Percentiles rank a stretch among this genome's conserved stretches.
phyloP scores from a whole-genome alignment of 1,140 invertebrate genomes.

The Aphis craccivora region DNA sequence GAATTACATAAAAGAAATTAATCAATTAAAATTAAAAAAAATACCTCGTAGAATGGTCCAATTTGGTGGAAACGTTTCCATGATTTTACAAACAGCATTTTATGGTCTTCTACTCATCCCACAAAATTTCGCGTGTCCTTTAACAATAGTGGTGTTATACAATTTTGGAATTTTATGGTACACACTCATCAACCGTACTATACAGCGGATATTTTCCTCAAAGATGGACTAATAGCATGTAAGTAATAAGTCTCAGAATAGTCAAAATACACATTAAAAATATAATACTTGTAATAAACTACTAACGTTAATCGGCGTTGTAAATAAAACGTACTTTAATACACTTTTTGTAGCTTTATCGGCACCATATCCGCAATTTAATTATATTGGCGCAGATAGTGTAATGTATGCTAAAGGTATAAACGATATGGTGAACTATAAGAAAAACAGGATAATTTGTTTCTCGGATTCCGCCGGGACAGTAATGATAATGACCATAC shows the following conservation, averaged over 20 bases:
- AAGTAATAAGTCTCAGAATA: background rate
- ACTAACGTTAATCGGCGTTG: background rate
- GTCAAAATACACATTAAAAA: background rate
- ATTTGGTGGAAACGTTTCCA: slow-evolving; percentile 48
- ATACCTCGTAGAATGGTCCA: slow-evolving; percentile 9
- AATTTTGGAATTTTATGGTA: slow-evolving; percentile 39
- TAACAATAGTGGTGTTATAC: background rate
- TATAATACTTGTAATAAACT: background rate
- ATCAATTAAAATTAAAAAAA: background rate
- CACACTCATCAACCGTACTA: slow-evolving; percentile 24
- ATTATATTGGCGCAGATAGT: background rate
- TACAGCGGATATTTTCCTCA: background rate
- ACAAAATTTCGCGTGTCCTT: slow-evolving; percentile 19
- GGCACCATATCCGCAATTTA: background rate
- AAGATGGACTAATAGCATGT: slow-evolving; percentile 23
- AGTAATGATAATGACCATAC: background rate
- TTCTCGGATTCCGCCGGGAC: slow-evolving; percentile 29
- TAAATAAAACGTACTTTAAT: background rate
- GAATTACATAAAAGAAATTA: too few species aligned
- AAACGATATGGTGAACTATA: background rate
- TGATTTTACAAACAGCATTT: slow-evolving; percentile 17
- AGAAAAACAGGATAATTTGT: slow-evolving; percentile 24
- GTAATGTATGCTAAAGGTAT: background rate
- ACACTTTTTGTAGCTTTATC: slow-evolving; percentile 15
- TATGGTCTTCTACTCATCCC: slow-evolving; percentile 30